Base-by-base conservation (phyloP, 2,888 invertebrate species). In the Sarcophaga caerulescens region DNA sequence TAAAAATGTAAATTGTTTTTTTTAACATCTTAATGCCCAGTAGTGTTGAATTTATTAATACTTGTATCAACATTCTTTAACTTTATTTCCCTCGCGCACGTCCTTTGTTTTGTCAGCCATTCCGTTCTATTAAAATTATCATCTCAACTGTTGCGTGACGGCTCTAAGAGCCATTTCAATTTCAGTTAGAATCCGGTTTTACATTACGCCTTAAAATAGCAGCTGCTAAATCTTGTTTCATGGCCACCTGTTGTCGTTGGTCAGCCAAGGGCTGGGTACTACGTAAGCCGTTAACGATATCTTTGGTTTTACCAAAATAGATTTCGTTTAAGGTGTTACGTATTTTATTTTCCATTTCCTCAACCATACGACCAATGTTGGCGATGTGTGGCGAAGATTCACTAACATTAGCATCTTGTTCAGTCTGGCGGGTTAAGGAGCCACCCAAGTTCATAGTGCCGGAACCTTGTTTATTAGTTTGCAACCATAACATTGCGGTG, bases 301-400 rank as follows among this genome's bases (percentile, higher is more conserved):
- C 99, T 94, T 97, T 98, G 76, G 99, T 99, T 94, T 99, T 99
- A 92, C 99, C 98, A 94, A 99, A 99, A 94, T 99, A 99, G 90
- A 99, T 99, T 93, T 99, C 99, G 92, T 99, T 99, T 90, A 99
- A 95, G 6, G 99, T 99, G 93, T 98, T 98, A 89, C 99, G 96
- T 92, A 99, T 99, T 95, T 99, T 99, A 93, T 99, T 99, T 93
- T 99, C 99, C 98, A 99, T 99, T 90, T 99, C 99, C 94, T 99
- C 99, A 0, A 99, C 98, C 97, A 99, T 97, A 90, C 97, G 96
- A 25, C 99, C 99, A 91, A 99, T 99, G 94, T 99, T 99, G 76
- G 98, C 99, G 92, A 99, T 99, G 93, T 99, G 99, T 0, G 99
- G 98, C 66, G 97, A 97, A 44, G 97, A 96, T 89, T 99, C 99